Conservation (phyloP, 2,113 vertebrate species). For the Phalacrocorax brasilianus region DNA sequence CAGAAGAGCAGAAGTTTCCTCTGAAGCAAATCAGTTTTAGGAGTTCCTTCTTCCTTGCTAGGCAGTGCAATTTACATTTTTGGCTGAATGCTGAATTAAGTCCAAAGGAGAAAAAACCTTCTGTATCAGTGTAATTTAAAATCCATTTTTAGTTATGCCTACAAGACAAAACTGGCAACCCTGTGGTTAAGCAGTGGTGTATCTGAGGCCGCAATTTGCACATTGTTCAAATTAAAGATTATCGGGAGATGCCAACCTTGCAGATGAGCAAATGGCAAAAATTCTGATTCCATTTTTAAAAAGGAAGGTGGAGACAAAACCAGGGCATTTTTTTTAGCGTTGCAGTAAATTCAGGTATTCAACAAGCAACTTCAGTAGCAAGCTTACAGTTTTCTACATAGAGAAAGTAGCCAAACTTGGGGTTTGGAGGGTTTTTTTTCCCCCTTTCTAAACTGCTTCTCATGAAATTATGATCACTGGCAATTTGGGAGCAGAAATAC, state of each 20-base stretch:
- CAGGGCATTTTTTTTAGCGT: neutral
- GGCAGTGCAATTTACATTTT: neutral
- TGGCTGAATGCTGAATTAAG: neutral
- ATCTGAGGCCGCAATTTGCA: neutral
- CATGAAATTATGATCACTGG: neutral
- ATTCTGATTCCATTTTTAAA: neutral
- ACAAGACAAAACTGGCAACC: neutral
- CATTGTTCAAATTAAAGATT: neutral
- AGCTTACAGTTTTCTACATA: neutral
- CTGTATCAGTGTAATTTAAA: neutral
- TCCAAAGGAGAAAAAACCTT: neutral
- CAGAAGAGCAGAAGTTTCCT: neutral
- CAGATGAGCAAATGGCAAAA: neutral
- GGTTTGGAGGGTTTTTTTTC: neutral
- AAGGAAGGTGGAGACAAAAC: neutral
- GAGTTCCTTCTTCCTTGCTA: neutral
- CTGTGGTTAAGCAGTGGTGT: neutral
- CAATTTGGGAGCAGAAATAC: neutral
- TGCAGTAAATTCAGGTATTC: neutral
- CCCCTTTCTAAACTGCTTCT: neutral
- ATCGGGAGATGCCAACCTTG: rapidly evolving
- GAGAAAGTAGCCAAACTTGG: neutral
- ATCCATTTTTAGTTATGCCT: neutral
- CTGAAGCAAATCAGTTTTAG: neutral
- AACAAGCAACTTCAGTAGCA: neutral